Conservation (phyloP, 2,797 vertebrate species). For the Microcaecilia unicolor region DNA sequence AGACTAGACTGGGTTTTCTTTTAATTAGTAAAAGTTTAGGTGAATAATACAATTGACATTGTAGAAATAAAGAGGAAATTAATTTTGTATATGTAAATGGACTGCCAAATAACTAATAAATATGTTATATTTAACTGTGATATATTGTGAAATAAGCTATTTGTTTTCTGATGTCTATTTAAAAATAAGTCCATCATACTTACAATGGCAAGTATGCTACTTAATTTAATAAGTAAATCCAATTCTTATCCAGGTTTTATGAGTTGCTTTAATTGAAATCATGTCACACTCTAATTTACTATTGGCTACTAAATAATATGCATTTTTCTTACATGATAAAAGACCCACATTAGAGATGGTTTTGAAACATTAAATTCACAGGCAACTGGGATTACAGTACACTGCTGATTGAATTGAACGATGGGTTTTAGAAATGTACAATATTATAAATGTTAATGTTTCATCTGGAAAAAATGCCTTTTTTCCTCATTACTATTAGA, state of each 20-base stretch:
- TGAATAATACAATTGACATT: too few species aligned
- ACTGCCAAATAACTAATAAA: slow-evolving; percentile 20
- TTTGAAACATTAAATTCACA: not conserved
- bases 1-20: slow-evolving; percentile 33
- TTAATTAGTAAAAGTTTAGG: slow-evolving; percentile 15
- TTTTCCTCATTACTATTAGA: too few species aligned
- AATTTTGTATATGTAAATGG: slow-evolving; percentile 24
- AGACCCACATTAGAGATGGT: not conserved
- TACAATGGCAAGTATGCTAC: not conserved
- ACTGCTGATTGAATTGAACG: too few species aligned
- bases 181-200: slow-evolving; percentile 23
- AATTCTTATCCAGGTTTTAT: not conserved
- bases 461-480: too few species aligned
- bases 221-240: slow-evolving; percentile 12
- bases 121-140: slow-evolving; percentile 21
- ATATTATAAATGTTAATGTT: too few species aligned
- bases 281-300: accelerated
- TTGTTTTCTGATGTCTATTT: slow-evolving; percentile 32
- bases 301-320: not conserved
- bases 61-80: slow-evolving; percentile 41
- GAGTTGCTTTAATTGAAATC: not conserved
- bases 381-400: not conserved
- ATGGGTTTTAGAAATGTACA: too few species aligned
- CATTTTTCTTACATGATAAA: not conserved
- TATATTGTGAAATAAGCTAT: slow-evolving; percentile 6